phyloP scores from a whole-genome alignment of 2,113 vertebrate species.

The Peromyscus californicus region DNA sequence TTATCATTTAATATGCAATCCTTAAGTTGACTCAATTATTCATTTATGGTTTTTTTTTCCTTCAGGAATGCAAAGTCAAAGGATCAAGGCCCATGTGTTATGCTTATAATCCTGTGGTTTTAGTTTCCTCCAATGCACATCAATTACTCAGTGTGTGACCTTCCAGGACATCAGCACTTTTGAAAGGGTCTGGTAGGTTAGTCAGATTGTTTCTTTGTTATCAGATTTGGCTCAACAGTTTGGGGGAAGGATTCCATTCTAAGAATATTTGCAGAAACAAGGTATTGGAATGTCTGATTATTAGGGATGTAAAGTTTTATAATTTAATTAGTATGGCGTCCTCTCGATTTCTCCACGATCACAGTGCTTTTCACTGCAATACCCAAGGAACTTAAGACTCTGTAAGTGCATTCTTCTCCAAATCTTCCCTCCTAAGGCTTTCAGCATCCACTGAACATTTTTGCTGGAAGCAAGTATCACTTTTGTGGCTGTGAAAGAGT shows the following conservation, averaged over 20 bases:
- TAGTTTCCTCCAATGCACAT: neutral
- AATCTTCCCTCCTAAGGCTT: neutral
- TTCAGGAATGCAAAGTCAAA: neutral
- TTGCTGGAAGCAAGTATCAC: conserved; percentile 8
- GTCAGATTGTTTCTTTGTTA: neutral
- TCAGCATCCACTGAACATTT: neutral
- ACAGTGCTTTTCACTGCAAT: neutral
- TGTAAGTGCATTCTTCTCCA: neutral
- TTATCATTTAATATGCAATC: neutral
- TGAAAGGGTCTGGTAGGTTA: neutral
- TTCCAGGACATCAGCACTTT: neutral
- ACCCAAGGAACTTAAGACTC: neutral
- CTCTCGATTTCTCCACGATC: neutral
- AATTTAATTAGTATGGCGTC: neutral
- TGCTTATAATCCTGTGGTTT: conserved; percentile 17
- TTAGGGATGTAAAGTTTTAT: neutral
- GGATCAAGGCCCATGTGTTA: neutral
- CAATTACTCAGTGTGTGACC: neutral
- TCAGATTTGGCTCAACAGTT: neutral
- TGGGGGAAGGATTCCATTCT: neutral
- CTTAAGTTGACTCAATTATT: neutral
- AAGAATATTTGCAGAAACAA: neutral
- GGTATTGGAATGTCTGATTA: neutral
- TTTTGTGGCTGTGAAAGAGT: neutral
- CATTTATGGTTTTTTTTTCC: neutral